Evolutionary conservation across 2,797 vertebrate species (phyloP), one percentile per base, ranked within the genome.

Genomic region (Sus cebifrons): DNA sequence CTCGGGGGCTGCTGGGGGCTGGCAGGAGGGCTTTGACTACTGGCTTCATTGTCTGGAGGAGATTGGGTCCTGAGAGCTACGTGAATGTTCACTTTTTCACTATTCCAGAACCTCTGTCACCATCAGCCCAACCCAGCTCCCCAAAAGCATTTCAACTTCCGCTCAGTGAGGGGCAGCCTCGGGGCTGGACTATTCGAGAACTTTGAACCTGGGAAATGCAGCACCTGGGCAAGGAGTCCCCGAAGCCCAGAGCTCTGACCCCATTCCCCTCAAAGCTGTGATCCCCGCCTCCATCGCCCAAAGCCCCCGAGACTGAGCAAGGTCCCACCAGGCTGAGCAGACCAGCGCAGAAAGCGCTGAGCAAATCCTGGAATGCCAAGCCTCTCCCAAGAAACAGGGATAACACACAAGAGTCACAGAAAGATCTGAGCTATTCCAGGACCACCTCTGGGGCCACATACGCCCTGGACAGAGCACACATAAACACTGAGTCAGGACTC

Each of bases 401-500:
- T 96, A 60, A 71, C 86, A 94, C 79, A 73, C 12, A 56, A 94
- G 93, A 97, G 56, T 75, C 15, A 23, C 0, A 4, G 75, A 54
- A 52, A 96, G 93, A 96, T 94, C 91, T 85, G 84, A 97, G 91
- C 56, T 52, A 93, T 70, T 94, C 94, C 93, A 94, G 85, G 87
- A 94, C 97, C 93, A 96, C 93, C 94, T 93, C 93, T 29, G 14
- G 60, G 94, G 89, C 84, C 91, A 75, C 67, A 60, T 85, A 75
- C 89, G 70, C 90, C 64, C 83, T 87, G 1, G 0, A 32, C 3
- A 20, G 71, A 94, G 79, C 54, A 9, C 88, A 95, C 11, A 11
- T 96, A 94, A 91, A 97, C 91, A 77, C 86, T 87, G 96, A 97
- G 86, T 97, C 93, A 97, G 94, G 73, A 58, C 12, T 84, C 89